Base-by-base conservation (phyloP, 2,888 invertebrate genomes). In the Pseudococcus jackbeardsleyi region DNA sequence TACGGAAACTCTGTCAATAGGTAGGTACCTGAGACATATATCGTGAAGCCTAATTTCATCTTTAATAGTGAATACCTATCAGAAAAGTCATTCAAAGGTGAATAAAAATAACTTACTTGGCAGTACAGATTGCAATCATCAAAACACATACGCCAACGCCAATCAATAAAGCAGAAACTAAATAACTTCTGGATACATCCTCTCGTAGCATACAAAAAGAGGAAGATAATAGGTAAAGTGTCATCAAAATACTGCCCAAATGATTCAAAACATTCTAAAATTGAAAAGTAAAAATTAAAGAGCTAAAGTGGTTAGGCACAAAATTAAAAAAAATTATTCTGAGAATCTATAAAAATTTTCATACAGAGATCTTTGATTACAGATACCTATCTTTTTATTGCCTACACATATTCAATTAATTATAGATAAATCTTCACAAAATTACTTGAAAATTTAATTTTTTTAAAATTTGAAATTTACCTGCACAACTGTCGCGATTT, bases 231-330 rank as follows among this genome's bases (percentile, higher is more conserved):
- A 88, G 9, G 50, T 88, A 88, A 0, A 50, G 50, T 4, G 79
- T 59, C 15, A 88, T 39, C 9, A 88, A 54, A 54, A 88, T 88
- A 15, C 59, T 59, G 0, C 82, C 88, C 12, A 88, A 54, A 12
- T 33, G 11, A 22, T 88, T 88, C 26, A 50, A 82, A 33, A 88
- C 79, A 19, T 26, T 82, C 88, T 88, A 42, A 59, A 79, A 88
- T 77, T 42, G 2, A 42, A 42, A 4, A 79, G 42, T 39, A 6
- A 26, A 22, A 26, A 9, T 4, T 50, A 2, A 64, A 68, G 5
- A 9, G 12, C 19, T 59, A 5, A 59, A 68, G 5, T 3, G 5
- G 9, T 33, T 3, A 33, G 3, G 3, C 3, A 33, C 26, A 3
- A 42, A 42, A 42, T 42, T 42, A 42, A 5, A 9, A 9, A 42